Conservation (phyloP, 2,113 vertebrate genomes). For the Herpetotheres cachinnans region DNA sequence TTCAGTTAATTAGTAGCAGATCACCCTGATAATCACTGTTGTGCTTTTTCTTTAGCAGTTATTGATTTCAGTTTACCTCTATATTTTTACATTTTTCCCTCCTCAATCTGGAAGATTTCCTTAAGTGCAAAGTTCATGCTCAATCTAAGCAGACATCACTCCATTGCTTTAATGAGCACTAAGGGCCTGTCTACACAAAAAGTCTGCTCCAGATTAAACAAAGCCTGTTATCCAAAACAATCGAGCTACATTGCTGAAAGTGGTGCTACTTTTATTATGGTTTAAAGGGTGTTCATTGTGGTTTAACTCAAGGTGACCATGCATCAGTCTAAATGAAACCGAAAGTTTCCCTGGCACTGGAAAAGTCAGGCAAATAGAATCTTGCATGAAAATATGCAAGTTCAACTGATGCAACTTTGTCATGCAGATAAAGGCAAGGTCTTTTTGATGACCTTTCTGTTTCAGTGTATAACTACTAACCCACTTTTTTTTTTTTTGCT, state of each 20-base stretch:
- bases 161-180: not conserved
- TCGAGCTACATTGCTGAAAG: not conserved
- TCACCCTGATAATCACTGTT: not conserved
- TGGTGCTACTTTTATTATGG: not conserved
- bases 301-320: not conserved
- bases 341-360: not conserved
- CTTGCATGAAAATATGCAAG: not conserved
- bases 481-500: not conserved
- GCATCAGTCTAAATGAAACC: not conserved
- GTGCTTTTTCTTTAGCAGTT: not conserved
- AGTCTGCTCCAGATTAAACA: not conserved
- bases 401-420: not conserved
- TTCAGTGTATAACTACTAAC: not conserved
- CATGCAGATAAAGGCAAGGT: not conserved
- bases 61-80: not conserved
- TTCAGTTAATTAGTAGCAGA: conserved; percentile 36
- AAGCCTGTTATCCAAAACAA: not conserved
- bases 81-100: not conserved
- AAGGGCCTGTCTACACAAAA: not conserved
- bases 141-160: not conserved
- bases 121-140: not conserved
- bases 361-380: not conserved
- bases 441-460: not conserved
- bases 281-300: not conserved
- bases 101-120: not conserved